Evolutionary conservation across 2,888 invertebrate genomes (phyloP), one percentile per base, ranked within the genome.

Genomic region (Torymus auratus): DNA sequence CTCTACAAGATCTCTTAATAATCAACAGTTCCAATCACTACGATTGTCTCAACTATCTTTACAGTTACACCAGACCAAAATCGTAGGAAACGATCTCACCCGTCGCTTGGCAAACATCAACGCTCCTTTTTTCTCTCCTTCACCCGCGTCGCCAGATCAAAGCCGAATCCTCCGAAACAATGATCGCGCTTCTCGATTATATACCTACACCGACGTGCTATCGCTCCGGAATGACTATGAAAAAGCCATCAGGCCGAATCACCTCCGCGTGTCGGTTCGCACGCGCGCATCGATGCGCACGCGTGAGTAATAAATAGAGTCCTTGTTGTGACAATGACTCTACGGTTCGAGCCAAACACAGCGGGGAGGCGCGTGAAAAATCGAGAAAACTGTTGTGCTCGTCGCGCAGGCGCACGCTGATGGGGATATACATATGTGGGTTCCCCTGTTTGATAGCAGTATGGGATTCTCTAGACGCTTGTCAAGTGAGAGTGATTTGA

Each of bases 291-390:
- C 28, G 2, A 4, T 60, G n/a, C 41, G 11, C 11, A 17, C 20
- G 23, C 61, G 56, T 28, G 72, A 41, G 55, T 73, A 69, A 76
- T 78, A 78, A 81, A 82, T 77, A 69, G 73, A 82, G 23, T 73
- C 73, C 72, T 80, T 82, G 82, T 82, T 80, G 76, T 82, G 82
- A 82, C 82, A 82, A 82, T 82, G 82, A 82, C 80, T 82, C 61
- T 56, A 2, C 69, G 73, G 20, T 67, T 69, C 5, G 68, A 15
- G 15, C 50, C 72, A 55, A 68, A 58, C 76, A 13, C 77, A 61
- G 70, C 65, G 64, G 79, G 53, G 53, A 14, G 10, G 50, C 76
- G 78, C 78, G 78, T 82, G 82, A 82, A 82, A 82, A 82, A 82
- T 82, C 60, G 78, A 76, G 82, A 67, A 81, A 82, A 78, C 69